A percentile compares a stretch with the other conserved stretches of the same genome.
These are phyloP conservation scores for Notolabrus celidotus DNA, from an alignment of 2,797 vertebrate genomes.

Conservation along the genomic window DNA sequence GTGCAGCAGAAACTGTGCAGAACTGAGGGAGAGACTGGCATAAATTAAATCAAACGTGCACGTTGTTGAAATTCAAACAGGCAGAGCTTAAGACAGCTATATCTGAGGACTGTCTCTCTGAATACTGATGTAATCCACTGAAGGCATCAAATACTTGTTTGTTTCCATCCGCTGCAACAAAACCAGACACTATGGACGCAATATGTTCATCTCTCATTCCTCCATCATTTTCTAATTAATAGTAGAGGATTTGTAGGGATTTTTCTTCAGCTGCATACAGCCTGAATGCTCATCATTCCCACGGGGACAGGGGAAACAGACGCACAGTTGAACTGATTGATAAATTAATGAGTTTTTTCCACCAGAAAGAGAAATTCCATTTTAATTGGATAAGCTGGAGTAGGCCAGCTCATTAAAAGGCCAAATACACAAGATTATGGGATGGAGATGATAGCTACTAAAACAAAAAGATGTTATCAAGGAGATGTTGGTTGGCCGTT, in stretches of 20 bases:
- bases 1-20: background rate
- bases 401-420: conserved; percentile 54
- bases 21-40: conserved; percentile 1
- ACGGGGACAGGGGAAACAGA: conserved; percentile 36
- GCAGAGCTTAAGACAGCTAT: conserved; percentile 30
- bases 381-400: conserved; percentile 39
- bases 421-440: conserved; percentile 46
- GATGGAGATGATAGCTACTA: conserved; percentile 41
- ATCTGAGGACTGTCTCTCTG: conserved; percentile 27
- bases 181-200: conserved; percentile 51
- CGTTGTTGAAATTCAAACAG: conserved; percentile 26
- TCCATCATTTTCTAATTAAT: conserved; percentile 67
- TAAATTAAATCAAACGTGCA: background rate
- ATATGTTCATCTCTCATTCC: conserved; percentile 47
- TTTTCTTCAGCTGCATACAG: conserved; percentile 45
- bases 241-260: conserved; percentile 62
- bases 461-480: conserved; percentile 25
- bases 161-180: conserved; percentile 64
- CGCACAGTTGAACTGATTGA: conserved; percentile 58
- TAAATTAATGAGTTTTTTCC: conserved; percentile 69
- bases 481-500: conserved; percentile 11
- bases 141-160: conserved; percentile 26
- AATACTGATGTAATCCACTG: conserved; percentile 35
- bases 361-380: conserved; percentile 52
- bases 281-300: conserved; percentile 57